phyloP scores from a whole-genome alignment of 1,140 invertebrate genomes.

The Megalonaias nervosa region DNA sequence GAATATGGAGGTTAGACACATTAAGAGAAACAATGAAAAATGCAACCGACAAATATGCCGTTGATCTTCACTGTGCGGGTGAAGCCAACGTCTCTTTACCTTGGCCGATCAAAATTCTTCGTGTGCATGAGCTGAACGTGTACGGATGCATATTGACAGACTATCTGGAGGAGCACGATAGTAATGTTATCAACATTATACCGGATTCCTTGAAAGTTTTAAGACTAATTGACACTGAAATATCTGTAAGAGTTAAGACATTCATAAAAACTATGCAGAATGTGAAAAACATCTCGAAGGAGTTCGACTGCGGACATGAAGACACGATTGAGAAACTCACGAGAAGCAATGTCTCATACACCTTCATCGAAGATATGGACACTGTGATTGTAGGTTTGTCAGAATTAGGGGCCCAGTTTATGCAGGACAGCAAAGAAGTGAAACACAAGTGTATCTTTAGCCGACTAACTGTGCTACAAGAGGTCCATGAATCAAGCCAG shows the following conservation, averaged over 20 bases:
- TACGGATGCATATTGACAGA: slow-evolving; percentile 29
- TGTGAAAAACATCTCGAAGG: slow-evolving; percentile 28
- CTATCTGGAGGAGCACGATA: slow-evolving; percentile 33
- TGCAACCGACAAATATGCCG: slow-evolving; percentile 11
- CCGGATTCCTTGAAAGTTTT: slow-evolving; percentile 31
- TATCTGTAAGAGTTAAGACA: slow-evolving; percentile 15
- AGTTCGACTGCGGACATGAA: slow-evolving; percentile 42
- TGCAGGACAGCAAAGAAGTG: slow-evolving; percentile 25
- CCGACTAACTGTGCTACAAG: slow-evolving; percentile 33
- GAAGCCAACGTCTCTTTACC: slow-evolving; percentile 33
- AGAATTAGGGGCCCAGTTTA: slow-evolving; percentile 22
- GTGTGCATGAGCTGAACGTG: slow-evolving; percentile 23
- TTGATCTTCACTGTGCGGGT: slow-evolving; percentile 34
- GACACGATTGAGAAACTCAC: slow-evolving; percentile 30
- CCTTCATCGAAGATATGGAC: slow-evolving; percentile 13
- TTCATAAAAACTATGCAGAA: slow-evolving; percentile 20
- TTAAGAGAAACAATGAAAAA: slow-evolving; percentile 21
- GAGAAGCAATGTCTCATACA: slow-evolving; percentile 33
- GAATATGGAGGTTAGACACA: slow-evolving; percentile 32
- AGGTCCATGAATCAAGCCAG: slow-evolving; percentile 22
- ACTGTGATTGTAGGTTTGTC: slow-evolving; percentile 3
- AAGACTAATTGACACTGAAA: slow-evolving; percentile 11
- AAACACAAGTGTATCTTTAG: slow-evolving; percentile 33
- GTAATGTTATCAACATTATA: neutral
- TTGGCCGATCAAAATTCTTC: slow-evolving; percentile 38